A percentile compares a stretch with the other conserved stretches of the same genome.
Conservation (phyloP, 2,888 invertebrate genomes). For the Ceratothoa steindachneri region DNA sequence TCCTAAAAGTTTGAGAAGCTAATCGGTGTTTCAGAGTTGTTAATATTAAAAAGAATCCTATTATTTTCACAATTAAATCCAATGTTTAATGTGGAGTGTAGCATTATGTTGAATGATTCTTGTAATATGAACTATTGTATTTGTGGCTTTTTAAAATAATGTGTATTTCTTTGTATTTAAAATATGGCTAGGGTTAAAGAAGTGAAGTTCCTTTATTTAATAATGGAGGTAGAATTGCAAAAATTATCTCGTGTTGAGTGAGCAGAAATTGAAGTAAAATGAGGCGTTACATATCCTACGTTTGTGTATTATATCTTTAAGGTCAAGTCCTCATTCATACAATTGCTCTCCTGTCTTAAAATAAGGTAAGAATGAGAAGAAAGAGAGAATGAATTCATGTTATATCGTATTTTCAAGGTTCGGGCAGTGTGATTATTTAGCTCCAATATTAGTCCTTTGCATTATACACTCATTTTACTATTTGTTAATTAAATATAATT, state of each 20-base stretch:
- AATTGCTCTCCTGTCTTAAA: background rate
- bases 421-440: too few species aligned
- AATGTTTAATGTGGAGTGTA: background rate
- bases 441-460: too few species aligned
- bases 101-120: background rate
- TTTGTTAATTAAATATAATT: too few species aligned
- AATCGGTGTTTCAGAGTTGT: background rate
- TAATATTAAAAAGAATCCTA: background rate
- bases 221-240: background rate
- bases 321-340: background rate
- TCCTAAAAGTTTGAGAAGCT: background rate
- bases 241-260: background rate
- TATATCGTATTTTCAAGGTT: too few species aligned
- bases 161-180: background rate
- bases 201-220: constrained; percentile 1
- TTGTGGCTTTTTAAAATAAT: background rate
- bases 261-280: background rate
- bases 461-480: too few species aligned
- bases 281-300: background rate
- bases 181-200: background rate
- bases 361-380: background rate
- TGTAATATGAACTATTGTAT: background rate
- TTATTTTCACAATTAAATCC: background rate
- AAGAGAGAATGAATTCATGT: background rate
- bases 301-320: constrained; percentile 3